Evolutionary conservation across 2,113 vertebrate species (phyloP), one percentile per base, ranked within the genome.

Genomic region (Sterrhoptilus dennistouni): DNA sequence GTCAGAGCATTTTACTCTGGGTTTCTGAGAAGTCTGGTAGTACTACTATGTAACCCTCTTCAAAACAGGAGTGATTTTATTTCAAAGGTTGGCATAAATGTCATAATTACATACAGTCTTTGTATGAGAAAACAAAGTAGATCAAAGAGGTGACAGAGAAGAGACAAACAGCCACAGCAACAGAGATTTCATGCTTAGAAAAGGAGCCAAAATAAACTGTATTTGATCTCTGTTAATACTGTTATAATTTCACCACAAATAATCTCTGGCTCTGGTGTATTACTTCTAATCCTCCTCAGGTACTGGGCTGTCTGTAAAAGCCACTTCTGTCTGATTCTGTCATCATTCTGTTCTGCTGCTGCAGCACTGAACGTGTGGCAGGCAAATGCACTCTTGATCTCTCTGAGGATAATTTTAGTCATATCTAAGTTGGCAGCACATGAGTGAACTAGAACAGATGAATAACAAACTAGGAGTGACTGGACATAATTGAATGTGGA

Each of bases 131-230:
- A 96, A 96, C 89, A 94, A 96, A 96, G 87, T 50, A 97, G 95
- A 97, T 97, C 96, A 97, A 96, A 97, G 96, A 83, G 11, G 22
- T 96, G 95, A 93, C 90, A 97, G 78, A 91, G 75, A 90, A 91
- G 63, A 94, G 82, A 96, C 85, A 93, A 96, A 96, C 95, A 95
- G 35, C 87, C 79, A 36, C 71, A 88, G 42, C 66, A 90, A 91
- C 93, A 96, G 79, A 93, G 80, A 66, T 85, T 93, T 95, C 90
- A 70, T 66, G 50, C 87, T 88, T 63, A 77, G 79, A 88, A 74
- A 94, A 88, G 44, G 23, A 97, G 35, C 33, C 50, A 80, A 94
- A 95, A 94, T 88, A 94, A 94, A 91, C 84, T 90, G 80, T 20
- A 95, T 96, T 96, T 97, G 79, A 96, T 96, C 81, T 95, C 79